These are phyloP conservation scores for Teinopalpus imperialis DNA, from an alignment of 2,888 invertebrate species.

Conservation along the genomic window DNA sequence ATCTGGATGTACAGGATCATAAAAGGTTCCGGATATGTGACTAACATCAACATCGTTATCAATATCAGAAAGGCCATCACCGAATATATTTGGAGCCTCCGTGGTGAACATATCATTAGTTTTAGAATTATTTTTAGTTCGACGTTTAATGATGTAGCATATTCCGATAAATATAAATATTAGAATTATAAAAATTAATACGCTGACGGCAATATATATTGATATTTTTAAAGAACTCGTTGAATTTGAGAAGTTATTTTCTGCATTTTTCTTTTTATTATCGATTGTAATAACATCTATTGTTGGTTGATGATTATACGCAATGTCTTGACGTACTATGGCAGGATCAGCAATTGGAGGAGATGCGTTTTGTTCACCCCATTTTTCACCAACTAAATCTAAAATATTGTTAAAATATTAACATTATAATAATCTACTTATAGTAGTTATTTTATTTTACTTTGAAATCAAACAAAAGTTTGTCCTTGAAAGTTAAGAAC, in stretches of 20 bases:
- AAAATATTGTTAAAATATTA: background rate
- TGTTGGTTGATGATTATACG: constrained; percentile 3
- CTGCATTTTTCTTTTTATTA: constrained; percentile 1
- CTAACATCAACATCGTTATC: constrained; percentile 71
- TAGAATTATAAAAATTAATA: constrained; percentile 28
- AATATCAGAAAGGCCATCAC: constrained; percentile 65
- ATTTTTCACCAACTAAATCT: constrained; percentile 48
- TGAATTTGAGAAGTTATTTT: constrained; percentile 39
- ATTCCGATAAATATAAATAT: constrained; percentile 38
- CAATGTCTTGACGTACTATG: constrained; percentile 38
- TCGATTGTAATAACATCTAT: constrained; percentile 16
- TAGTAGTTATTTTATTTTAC: too few relatives aligned
- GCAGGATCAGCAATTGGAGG: constrained; percentile 47
- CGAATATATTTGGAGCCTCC: constrained; percentile 71
- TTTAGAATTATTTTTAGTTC: constrained; percentile 53
- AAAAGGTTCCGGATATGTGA: constrained; percentile 73
- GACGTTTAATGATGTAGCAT: constrained; percentile 51
- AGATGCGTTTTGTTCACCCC: constrained; percentile 49
- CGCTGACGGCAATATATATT: constrained; percentile 30
- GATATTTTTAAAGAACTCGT: constrained; percentile 31
- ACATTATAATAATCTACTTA: too few relatives aligned
- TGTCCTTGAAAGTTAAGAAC: too few relatives aligned
- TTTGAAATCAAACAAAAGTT: too few relatives aligned
- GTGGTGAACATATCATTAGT: constrained; percentile 72
- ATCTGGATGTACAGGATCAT: constrained; percentile 71